Evolutionary conservation across 2,888 invertebrate genomes (phyloP), one percentile per base, ranked within the genome.

Genomic region (Eubasilissa splendida): DNA sequence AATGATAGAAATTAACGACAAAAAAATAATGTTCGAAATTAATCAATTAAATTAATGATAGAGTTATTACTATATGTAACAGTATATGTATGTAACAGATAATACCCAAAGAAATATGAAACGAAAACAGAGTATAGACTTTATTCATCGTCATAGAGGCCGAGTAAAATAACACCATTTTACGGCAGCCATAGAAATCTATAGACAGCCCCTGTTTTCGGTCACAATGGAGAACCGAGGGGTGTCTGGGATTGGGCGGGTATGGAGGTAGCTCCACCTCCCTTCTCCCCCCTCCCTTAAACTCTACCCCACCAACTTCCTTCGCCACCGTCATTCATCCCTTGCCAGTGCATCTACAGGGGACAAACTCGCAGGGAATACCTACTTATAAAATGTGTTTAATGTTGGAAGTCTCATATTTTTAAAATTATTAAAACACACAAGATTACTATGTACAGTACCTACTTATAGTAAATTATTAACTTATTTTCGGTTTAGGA

Each of bases 201-300:
- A 52, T 31, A 68, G 50, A 33, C 54, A 60, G 50, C 78, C 82
- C 80, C 80, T 78, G 82, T 10, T 65, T 60, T 68, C 71, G 56
- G 68, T 66, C 70, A 83, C 80, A 83, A 83, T 83, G 81, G 80
- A 81, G 60, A 75, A 76, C 59, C 12, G 77, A 79, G 83, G 79
- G 76, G 78, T 76, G 31, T 42, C 42, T 63, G 42, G 56, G 79
- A 4, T 7, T 42, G 82, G 78, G 76, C 63, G 74, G 79, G 77
- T 33, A n/a, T 75, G 54, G 76, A 77, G 77, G 79, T 74, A 71
- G 77, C 71, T 66, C 73, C 79, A 54, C 70, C 73, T 66, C 76
- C 59, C 73, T 53, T 73, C 66, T 12, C 22, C 76, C 75, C 76
- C 76, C 80, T 65, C 54, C 73, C 58, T 66, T 54, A 54, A 22